Evolutionary conservation across 2,888 invertebrate species (phyloP).

Genomic region (Congeria kusceri): DNA sequence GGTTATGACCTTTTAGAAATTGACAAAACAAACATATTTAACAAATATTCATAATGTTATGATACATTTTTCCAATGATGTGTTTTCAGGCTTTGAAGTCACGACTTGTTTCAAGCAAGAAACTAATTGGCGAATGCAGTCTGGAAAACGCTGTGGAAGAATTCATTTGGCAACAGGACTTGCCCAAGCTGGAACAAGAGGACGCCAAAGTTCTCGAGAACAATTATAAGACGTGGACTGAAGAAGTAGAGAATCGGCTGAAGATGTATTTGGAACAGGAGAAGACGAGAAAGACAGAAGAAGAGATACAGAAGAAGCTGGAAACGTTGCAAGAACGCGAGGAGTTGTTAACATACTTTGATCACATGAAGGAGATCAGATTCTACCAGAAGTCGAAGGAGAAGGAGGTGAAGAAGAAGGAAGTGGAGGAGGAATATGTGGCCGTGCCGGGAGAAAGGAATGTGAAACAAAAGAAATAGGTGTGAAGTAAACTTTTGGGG

Average conservation of each 20-base stretch:
- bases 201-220: constrained; percentile 59
- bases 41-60: too few relatives aligned
- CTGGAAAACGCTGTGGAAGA: constrained; percentile 56
- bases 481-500: too few relatives aligned
- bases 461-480: constrained; percentile 19
- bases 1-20: too few relatives aligned
- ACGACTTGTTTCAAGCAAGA: constrained; percentile 3
- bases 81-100: constrained; percentile 16
- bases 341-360: constrained; percentile 79
- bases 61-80: too few relatives aligned
- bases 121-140: constrained; percentile 10
- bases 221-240: constrained; percentile 62
- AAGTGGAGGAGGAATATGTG: constrained; percentile 57
- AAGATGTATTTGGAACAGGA: constrained; percentile 64
- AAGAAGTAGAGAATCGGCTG: constrained; percentile 54
- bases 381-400: not conserved
- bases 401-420: constrained; percentile 35
- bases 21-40: too few relatives aligned
- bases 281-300: constrained; percentile 52
- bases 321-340: constrained; percentile 77
- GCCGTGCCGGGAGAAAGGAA: constrained; percentile 59
- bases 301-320: constrained; percentile 72
- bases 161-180: constrained; percentile 53
- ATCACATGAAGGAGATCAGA: constrained; percentile 62
- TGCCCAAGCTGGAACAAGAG: constrained; percentile 58